Base-by-base conservation (phyloP, 2,113 vertebrate genomes). In the Brienomyrus longianalis region DNA sequence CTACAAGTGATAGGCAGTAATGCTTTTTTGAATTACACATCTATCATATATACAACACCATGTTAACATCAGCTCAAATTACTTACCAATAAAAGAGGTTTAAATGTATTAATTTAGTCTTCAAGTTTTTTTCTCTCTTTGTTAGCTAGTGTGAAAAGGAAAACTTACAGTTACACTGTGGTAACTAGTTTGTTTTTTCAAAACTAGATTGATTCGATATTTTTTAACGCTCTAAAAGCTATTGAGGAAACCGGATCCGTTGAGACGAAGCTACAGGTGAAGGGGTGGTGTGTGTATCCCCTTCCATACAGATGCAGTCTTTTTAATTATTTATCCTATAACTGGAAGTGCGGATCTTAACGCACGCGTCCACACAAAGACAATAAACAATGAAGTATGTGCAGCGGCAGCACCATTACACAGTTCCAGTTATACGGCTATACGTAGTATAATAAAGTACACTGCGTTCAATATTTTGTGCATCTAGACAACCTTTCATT, bases 231-330 rank as follows among this genome's bases (percentile, higher is more conserved):
- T 21, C 85, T 54, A 80, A 51, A 86, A 35, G 11, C 85, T 52
- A 52, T 86, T 86, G 85, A 86, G n/a, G 84, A 86, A 86, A 86
- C 50, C n/a, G 50, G 85, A 86, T 86, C n/a, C 85, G 11, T 35
- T 15, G 13, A 52, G 48, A 52, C 43, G 43, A 84, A 84, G 50
- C 85, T 31, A 17, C 85, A 86, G 50, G 85, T 86, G 85, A 86
- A 56, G 85, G 85, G n/a, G 50, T 48, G 11, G 50, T 43, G 23
- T 88, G 52, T 47, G 52, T 88, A 86, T 86, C 85, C 50, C 85
- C 27, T 88, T 88, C 35, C 87, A 88, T 51, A 47, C 56, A 45
- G 35, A 43, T 88, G 87, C 52, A 27, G 31, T 45, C 31, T 39
- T 88, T 43, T 88, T 45, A 88, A 88, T 88, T 54, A 88, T 88